Conservation (phyloP, 2,113 vertebrate genomes). For the Donacobius atricapilla region DNA sequence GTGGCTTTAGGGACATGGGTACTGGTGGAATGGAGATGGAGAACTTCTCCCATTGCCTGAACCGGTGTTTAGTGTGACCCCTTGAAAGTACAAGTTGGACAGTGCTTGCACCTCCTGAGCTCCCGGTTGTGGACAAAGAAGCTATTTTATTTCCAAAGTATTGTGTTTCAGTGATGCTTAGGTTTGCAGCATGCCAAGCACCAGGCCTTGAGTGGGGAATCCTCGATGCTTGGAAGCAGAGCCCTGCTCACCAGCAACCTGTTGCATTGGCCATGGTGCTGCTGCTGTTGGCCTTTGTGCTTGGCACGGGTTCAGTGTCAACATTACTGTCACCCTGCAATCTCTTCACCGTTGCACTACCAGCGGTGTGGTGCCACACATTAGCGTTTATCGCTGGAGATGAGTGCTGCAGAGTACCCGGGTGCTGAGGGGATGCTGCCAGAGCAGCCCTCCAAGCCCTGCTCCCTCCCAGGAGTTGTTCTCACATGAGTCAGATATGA, state of each 20-base stretch:
- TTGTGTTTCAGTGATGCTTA: background rate
- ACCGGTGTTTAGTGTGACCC: background rate
- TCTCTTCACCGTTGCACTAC: background rate
- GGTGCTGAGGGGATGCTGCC: background rate
- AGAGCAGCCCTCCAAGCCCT: background rate
- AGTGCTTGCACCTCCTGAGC: background rate
- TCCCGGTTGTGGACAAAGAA: background rate
- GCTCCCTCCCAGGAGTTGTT: background rate
- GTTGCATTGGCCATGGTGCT: background rate
- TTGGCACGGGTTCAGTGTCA: background rate
- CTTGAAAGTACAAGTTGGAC: background rate
- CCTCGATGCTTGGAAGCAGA: background rate
- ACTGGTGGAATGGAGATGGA: background rate
- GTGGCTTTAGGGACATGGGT: background rate
- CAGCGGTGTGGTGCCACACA: fast-evolving
- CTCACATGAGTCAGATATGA: background rate
- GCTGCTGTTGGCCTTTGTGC: background rate
- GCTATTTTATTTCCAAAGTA: background rate
- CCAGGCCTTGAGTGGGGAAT: background rate
- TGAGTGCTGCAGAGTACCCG: background rate
- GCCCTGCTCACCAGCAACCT: background rate
- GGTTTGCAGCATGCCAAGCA: background rate
- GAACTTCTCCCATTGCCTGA: background rate
- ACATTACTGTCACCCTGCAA: background rate
- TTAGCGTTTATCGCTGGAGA: background rate